Base-by-base conservation (phyloP, 1,140 invertebrate species). In the Heliconius eleuchia region DNA sequence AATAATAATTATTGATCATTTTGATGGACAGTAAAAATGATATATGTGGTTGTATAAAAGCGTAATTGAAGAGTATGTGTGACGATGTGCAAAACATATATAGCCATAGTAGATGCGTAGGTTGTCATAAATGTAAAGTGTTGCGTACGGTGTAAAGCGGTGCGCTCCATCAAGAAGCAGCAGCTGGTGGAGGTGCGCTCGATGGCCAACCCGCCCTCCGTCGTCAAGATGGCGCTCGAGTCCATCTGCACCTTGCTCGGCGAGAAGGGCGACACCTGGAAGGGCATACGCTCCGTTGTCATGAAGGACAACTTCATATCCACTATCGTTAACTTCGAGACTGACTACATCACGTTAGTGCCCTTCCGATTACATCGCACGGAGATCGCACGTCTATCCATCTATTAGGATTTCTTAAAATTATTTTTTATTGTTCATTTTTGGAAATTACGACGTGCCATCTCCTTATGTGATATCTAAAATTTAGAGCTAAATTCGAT, bases 221-320 rank as follows among this genome's bases (percentile, higher is more conserved):
- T 97, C 78, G 98, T 99, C 78, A 99, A 99, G 94, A 95, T 99
- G 95, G 98, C 99, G 79, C 95, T 99, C 84, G 99, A 99, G 95
- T 98, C 98, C 37, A 98, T 99, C 85, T 99, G 98, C 95, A 96
- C 99, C 74, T 96, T 99, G 84, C 96, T 99, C 76, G 98, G 98
- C 71, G 98, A 99, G 93, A 97, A 96, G 82, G 97, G 98, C 50
- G 96, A 96, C 86, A 98, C 99, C 85, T 99, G 99, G 99, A 99
- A 98, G 95, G 96, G 97, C 76, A 99, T 99, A 93, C 96, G 98
- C 74, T 96, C 97, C 66, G 97, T 99, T 82, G 97, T 99, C 84
- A 99, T 99, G 96, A 97, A 98, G 94, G 99, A 99, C 91, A 99
- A 99, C 95, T 99, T 99, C 95, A 99, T 99, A 94, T 97, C 97